Conservation (phyloP, 2,888 invertebrate species). For the Cinara cedri region DNA sequence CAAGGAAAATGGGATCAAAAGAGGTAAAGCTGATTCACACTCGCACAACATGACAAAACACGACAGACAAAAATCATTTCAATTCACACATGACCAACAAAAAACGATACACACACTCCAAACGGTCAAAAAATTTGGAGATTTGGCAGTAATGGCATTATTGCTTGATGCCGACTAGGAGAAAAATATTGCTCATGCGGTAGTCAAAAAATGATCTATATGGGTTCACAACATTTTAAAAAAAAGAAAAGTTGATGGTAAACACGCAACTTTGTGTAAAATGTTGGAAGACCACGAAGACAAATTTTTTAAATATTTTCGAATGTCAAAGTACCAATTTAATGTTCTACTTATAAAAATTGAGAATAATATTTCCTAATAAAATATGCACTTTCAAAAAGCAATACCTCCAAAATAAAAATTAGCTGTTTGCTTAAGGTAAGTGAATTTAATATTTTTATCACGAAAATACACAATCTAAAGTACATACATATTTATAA, state of each 20-base stretch:
- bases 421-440: slow-evolving; percentile 20
- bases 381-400: slow-evolving; percentile 6
- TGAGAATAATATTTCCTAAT: slow-evolving; percentile 4
- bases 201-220: slow-evolving; percentile 9
- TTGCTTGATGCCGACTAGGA: slow-evolving; percentile 34
- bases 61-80: too few species aligned
- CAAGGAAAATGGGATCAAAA: too few species aligned
- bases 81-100: too few species aligned
- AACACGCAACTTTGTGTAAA: slow-evolving; percentile 24
- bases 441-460: slow-evolving; percentile 13
- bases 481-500: background rate
- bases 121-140: too few species aligned
- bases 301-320: slow-evolving; percentile 24
- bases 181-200: slow-evolving; percentile 13
- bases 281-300: slow-evolving; percentile 27
- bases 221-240: slow-evolving; percentile 23
- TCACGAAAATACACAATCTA: background rate
- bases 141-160: slow-evolving; percentile 26
- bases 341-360: slow-evolving; percentile 14
- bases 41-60: too few species aligned
- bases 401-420: slow-evolving; percentile 19
- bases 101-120: too few species aligned
- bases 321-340: slow-evolving; percentile 14
- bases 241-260: slow-evolving; percentile 20
- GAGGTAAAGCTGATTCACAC: too few species aligned